Base-by-base conservation (phyloP, 2,888 invertebrate species). In the Melanchra persicariae region DNA sequence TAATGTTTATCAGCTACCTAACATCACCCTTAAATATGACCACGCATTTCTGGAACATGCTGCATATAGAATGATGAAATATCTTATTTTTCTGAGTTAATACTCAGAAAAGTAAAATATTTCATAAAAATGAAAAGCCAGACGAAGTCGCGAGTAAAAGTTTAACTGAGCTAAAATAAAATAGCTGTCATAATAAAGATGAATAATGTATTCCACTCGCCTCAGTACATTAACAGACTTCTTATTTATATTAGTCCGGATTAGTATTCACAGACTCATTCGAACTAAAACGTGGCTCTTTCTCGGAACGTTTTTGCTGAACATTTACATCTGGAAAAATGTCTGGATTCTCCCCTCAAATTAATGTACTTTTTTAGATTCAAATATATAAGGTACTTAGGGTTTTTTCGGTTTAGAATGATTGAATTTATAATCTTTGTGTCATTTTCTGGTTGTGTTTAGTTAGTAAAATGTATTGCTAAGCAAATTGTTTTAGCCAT, bases 251-350 rank as follows among this genome's bases (percentile, higher is more conserved):
- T 77, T 62, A 59, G 52, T n/a, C 40, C 6, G 37, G 55, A 78
- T 81, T 81, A 81, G 57, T 81, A 70, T 81, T 81, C 82, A 62
- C 24, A 54, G 58, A 43, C 40, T 59, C 10, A 8, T 68, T 51
- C 34, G 0, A 61, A 52, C 22, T 40, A 45, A 65, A 43, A 64
- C 70, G 70, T 65, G 61, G 30, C 30, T 17, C n/a, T 37, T 54
- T 59, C 40, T 52, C 22, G 12, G 22, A 66, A 47, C 4, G 30
- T 51, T 79, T 30, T 47, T 37, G 10, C 34, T 40, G 17, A 1
- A 47, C 1, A 64, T 57, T 71, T 22, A 54, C 51, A 47, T 61
- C 12, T 61, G 40, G 12, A 45, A n/a, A 34, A 40, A 51, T 17
- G 15, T 58, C 17, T 45, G n/a, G 37, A 51, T 59, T 49, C 10